Conservation (phyloP, 2,888 invertebrate genomes). For the Minunthozetes semirufus region DNA sequence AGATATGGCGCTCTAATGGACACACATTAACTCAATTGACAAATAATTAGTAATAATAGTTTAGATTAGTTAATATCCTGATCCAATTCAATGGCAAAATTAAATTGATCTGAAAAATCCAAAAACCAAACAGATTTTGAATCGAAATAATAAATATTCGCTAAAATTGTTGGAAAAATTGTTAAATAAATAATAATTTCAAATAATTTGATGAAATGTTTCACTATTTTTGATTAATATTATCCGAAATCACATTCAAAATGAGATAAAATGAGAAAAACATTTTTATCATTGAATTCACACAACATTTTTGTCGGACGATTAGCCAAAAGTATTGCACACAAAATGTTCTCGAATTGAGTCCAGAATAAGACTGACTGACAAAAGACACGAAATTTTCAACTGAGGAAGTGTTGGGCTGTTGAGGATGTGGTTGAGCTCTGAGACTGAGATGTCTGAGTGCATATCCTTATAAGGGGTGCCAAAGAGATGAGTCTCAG, state of each 20-base stretch:
- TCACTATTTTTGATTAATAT: no score
- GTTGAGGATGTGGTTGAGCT: constrained; percentile 29
- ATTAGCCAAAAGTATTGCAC: neutral
- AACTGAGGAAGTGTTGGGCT: neutral
- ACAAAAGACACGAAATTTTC: neutral
- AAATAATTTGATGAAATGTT: no score
- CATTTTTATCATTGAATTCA: neutral
- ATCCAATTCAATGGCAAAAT: no score
- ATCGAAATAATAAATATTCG: no score
- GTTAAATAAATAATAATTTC: no score
- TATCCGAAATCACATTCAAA: neutral
- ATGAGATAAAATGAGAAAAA: no score
- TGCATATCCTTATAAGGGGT: constrained; percentile 34
- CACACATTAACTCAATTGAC: neutral
- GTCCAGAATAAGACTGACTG: neutral
- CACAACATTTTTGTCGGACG: neutral
- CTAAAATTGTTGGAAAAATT: no score
- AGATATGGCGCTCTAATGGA: constrained; percentile 36
- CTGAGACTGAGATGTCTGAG: constrained; percentile 15
- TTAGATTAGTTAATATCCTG: neutral
- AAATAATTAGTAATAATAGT: neutral
- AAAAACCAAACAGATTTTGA: no score
- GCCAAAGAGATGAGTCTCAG: constrained; percentile 12
- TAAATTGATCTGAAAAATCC: no score
- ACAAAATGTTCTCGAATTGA: neutral